Evolutionary conservation across 1,140 invertebrate species (phyloP), one percentile per base, ranked within the genome.

Genomic region (Euwallacea similis): DNA sequence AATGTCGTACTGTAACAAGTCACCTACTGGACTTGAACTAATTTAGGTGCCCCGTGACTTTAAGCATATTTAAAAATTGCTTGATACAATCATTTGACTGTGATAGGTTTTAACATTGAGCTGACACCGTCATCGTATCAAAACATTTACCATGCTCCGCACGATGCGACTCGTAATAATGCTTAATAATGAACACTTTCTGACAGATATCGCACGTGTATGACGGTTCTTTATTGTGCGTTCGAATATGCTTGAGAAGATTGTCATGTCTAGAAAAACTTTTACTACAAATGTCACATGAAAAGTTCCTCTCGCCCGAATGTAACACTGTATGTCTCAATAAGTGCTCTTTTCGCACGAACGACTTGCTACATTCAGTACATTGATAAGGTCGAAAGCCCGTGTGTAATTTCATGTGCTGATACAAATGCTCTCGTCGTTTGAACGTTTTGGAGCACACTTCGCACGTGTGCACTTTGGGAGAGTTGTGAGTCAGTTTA

Each of bases 181-280:
- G 86, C 77, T 89, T 89, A 16, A 89, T 87, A 11, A 88, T 85
- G 76, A 93, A 93, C 6, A 88, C 88, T 76, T 90, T 90, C 60
- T 90, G 89, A 77, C 90, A 88, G 53, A 88, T 85, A 63, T 89
- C 87, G 80, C 91, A 93, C 9, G 86, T 87, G 78, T 87, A 92
- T 7, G 89, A 88, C 0, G 87, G 86, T 7, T 86, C 83, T 43
- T 88, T 87, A 47, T 87, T 89, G 81, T 91, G 88, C 3, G 86
- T 85, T 78, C 85, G 86, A 64, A 86, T 84, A 79, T 93, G 92
- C 73, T 92, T 91, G 64, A 89, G 87, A 0, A 93, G 79, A 77
- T 92, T 92, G 75, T 91, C 90, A 76, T 92, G 91, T 1, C 90
- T 85, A 0, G 89, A 90, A 73, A 93, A 94, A 56, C 87, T 86